Evolutionary conservation across 2,888 invertebrate species (phyloP), one percentile per base, ranked within the genome.

Genomic region (Hypolimnas misippus): DNA sequence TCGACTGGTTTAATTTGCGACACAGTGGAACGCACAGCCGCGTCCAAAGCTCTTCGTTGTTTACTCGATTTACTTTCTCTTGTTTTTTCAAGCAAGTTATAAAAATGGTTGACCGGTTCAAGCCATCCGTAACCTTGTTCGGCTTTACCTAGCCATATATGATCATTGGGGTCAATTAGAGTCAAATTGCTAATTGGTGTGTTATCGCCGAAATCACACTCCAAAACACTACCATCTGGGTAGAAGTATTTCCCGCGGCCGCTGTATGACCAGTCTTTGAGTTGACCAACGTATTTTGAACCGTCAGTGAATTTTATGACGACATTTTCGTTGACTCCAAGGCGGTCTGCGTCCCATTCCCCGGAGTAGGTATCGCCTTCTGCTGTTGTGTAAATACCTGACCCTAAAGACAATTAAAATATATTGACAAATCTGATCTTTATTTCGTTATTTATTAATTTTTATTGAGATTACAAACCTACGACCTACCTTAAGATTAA

Each of bases 311-410:
- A 94, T 0, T 78, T 73, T 44, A 93, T 83, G 12, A 67, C 74
- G 0, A 85, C 82, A 14, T 79, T 80, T 33, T 83, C 83, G 53
- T 63, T 76, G 17, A 80, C 82, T 0, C 82, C 80, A 2, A 94
- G 77, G 55, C 85, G 85, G 72, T 95, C 94, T 10, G 82, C 76
- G 0, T 92, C 88, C 95, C 95, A 95, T 2, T 70, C 70, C 5
- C 93, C 94, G 21, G 79, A 73, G 74, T 95, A 95, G 0, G 72
- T 73, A 70, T 94, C 94, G 0, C 93, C 93, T 71, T 94, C 94
- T 4, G 90, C 90, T 0, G 94, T 94, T 2, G 73, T 87, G 70
- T 95, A 95, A 10, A 81, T 78, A 7, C 95, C 95, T 0, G 70
- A 76, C 2, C 93, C 93, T 92, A 57, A 53, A 66, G 71, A 44